Evolutionary conservation across 2,888 invertebrate species (phyloP), one percentile per base, ranked within the genome.

Genomic region (Rhodophaea formosa): DNA sequence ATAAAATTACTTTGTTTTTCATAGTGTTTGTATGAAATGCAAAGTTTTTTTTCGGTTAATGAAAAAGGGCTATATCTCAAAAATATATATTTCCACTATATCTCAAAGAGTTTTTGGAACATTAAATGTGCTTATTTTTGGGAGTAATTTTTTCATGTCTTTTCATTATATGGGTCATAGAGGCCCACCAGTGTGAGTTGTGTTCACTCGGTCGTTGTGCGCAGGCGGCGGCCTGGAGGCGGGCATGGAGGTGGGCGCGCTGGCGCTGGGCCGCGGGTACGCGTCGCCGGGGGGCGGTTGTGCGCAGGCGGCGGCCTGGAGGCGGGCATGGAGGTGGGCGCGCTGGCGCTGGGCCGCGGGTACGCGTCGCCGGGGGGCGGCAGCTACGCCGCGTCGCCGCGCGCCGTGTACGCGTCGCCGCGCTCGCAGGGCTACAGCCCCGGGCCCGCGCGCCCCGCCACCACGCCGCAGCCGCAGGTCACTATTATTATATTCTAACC

Each of bases 361-460:
- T 76, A 75, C 75, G 65, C 61, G 57, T 77, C 75, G 16, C 77
- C 77, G 44, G 74, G 72, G 59, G 68, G 61, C 60, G 63, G 59
- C 56, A 63, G 63, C 43, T 81, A 79, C 75, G 77, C 77, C 35
- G 74, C 72, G 53, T 86, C 86, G 6, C 88, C 88, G 58, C 82
- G 87, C 68, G 84, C 73, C 59, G 86, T 84, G 70, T 86, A 88
- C 80, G 86, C 86, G 49, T 88, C 88, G 53, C 89, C 89, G 59
- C 84, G 86, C 73, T 77, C 80, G 64, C 85, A 84, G 76, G 84
- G 80, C 53, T 88, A 86, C 82, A 83, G 83, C 72, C 85, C 86
- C 62, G 77, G 68, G 66, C 83, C 69, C 61, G 77, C 74, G 64
- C 77, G 80, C 8, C 73, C 75, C 46, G 74, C 80, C 60, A 75